Percentiles rank a stretch among this genome's conserved stretches.
Conservation (phyloP, 2,888 invertebrate genomes). For the Smittia sp. region DNA sequence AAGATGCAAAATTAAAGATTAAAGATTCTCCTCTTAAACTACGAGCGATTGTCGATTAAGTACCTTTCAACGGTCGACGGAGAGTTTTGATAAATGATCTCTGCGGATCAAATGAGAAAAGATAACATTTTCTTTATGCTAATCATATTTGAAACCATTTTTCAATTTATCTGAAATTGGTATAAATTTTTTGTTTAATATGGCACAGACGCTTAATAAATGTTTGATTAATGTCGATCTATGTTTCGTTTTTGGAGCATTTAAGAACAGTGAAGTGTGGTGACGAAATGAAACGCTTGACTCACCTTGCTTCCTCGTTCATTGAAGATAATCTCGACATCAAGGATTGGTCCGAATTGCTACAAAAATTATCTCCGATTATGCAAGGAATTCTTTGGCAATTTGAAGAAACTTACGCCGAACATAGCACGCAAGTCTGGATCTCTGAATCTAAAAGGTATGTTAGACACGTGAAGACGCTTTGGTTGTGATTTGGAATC, state of each 20-base stretch:
- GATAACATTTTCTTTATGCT: constrained; percentile 9
- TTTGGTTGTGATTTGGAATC: constrained; percentile 76
- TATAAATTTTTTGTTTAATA: constrained; percentile 14
- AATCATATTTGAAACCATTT: constrained; percentile 9
- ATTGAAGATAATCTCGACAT: constrained; percentile 99
- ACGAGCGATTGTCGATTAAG: not conserved
- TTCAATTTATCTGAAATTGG: constrained; percentile 21
- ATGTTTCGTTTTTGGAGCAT: not conserved
- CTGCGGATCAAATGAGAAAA: not conserved
- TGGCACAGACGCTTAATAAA: constrained; percentile 10
- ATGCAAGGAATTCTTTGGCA: no score
- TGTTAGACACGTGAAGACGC: constrained; percentile 98
- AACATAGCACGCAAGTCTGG: constrained; percentile 98
- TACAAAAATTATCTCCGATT: constrained; percentile 54
- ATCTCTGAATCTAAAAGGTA: constrained; percentile 99
- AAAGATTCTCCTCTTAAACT: not conserved
- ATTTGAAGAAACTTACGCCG: constrained; percentile 72
- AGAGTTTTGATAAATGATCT: constrained; percentile 2
- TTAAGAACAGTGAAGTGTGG: not conserved
- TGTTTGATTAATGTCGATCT: not conserved
- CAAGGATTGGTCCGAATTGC: constrained; percentile 98
- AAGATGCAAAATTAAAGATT: not conserved
- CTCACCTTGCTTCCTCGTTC: constrained; percentile 99
- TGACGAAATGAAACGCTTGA: constrained; percentile 43
- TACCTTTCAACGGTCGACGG: constrained; percentile 17